Percentiles rank a stretch among this genome's conserved stretches.
Evolutionary conservation across 2,888 invertebrate species (phyloP).

Genomic region (Acleris literana): DNA sequence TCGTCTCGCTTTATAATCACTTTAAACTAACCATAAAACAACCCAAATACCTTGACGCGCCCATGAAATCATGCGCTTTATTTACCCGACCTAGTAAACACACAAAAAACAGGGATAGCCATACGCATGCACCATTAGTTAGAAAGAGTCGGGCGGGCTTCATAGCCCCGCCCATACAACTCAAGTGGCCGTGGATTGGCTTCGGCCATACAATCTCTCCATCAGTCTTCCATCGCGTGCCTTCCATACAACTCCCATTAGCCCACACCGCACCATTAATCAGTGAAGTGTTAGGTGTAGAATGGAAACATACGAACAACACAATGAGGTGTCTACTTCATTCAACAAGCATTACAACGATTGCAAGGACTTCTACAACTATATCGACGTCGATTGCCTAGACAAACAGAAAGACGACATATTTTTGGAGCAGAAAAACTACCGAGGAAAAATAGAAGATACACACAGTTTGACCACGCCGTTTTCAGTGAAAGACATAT

Average conservation of each 20-base stretch:
- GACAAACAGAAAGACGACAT: constrained; percentile 54
- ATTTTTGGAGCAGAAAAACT: constrained; percentile 53
- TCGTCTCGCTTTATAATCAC: constrained; percentile 55
- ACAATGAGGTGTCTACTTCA: constrained; percentile 69
- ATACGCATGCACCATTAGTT: constrained; percentile 37
- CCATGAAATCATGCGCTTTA: constrained; percentile 76
- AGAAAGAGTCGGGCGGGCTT: constrained; percentile 49
- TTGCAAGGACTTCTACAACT: constrained; percentile 63
- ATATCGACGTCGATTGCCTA: constrained; percentile 49
- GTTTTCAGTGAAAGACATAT: constrained; percentile 75
- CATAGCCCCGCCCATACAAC: constrained; percentile 66
- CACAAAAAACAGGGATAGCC: constrained; percentile 47
- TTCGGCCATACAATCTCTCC: constrained; percentile 62
- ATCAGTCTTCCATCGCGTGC: constrained; percentile 75
- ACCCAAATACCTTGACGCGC: constrained; percentile 56
- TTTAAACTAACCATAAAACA: constrained; percentile 60
- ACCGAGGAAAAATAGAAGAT: constrained; percentile 62
- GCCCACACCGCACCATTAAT: constrained; percentile 49
- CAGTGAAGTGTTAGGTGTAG: constrained; percentile 57
- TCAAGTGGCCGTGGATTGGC: constrained; percentile 68
- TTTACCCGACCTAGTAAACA: constrained; percentile 72
- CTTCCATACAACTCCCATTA: constrained; percentile 60
- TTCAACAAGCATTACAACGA: constrained; percentile 63
- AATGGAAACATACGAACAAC: constrained; percentile 73
- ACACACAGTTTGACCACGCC: constrained; percentile 61